phyloP scores from a whole-genome alignment of 2,888 invertebrate genomes.

The Eueremaeus valkanovi region DNA sequence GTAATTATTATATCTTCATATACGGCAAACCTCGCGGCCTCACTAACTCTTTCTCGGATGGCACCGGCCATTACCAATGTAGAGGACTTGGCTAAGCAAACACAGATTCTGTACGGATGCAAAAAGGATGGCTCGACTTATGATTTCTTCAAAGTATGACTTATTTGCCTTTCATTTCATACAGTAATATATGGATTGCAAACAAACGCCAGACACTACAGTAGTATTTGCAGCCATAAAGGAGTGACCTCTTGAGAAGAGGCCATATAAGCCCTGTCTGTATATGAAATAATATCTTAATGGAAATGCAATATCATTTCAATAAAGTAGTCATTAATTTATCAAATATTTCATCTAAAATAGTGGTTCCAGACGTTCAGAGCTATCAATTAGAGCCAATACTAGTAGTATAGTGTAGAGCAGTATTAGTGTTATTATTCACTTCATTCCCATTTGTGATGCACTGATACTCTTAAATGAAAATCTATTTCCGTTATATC shows the following conservation, averaged over 20 bases:
- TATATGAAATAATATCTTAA: background rate
- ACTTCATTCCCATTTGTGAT: background rate
- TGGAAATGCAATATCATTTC: slow-evolving; percentile 18
- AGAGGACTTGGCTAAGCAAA: slow-evolving; percentile 49
- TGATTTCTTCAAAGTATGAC: slow-evolving; percentile 50
- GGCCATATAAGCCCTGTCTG: background rate
- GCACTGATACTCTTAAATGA: background rate
- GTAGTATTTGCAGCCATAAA: background rate
- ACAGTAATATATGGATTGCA: background rate
- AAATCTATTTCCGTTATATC: no score
- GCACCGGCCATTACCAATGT: slow-evolving; percentile 61
- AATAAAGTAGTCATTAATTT: slow-evolving; percentile 24
- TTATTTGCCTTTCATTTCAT: slow-evolving; percentile 5
- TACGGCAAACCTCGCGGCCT: slow-evolving; percentile 48
- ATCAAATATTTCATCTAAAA: slow-evolving; percentile 5
- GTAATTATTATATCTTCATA: slow-evolving; percentile 45
- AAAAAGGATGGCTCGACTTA: slow-evolving; percentile 48
- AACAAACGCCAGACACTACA: background rate
- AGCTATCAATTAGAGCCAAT: slow-evolving; percentile 8
- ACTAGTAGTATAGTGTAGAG: background rate
- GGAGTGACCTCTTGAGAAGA: no score
- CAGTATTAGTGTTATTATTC: background rate
- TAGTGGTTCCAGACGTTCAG: background rate
- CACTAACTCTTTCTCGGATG: slow-evolving; percentile 62
- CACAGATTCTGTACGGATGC: slow-evolving; percentile 44